Evolutionary conservation across 2,888 invertebrate genomes (phyloP), one percentile per base, ranked within the genome.

Genomic region (Epiblema foenella): DNA sequence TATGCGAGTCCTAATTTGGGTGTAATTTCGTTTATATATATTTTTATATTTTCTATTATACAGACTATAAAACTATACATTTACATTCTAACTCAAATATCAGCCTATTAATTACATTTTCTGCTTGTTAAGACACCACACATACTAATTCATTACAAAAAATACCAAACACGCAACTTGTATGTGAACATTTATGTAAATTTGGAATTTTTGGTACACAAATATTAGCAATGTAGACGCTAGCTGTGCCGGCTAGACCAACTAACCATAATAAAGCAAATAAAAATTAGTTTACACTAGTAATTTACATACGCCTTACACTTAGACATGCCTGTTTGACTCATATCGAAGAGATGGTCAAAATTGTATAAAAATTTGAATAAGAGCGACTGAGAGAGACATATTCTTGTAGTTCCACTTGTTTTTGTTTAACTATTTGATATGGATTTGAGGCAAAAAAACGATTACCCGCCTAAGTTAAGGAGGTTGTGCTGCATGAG

Each of bases 161-260:
- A 58, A 57, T 12, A n/a, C 33, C 10, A 49, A 58, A 51, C 58
- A 58, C 49, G 29, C 37, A 39, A 20, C 20, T 18, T 18, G 0
- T 0, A 9, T 29, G 46, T 17, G 10, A 20, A 42, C 15, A 42
- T 29, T 15, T n/a, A 65, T 33, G 46, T 54, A 29, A 17, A 67
- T 67, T 58, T 58, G 51, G 37, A 20, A 49, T 67, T 59, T 39
- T 58, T 66, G 17, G 18, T 24, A 46, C 12, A 49, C 49, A 66
- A 66, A 66, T 66, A 57, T 66, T 66, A 33, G 46, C 29, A 11
- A n/a, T 24, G 54, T n/a, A n/a, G n/a, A 24, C 24, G 33, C 46
- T 57, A 65, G 66, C 29, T 10, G 33, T 46, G n/a, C 37, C 15
- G 57, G 15, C 63, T 51, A 63, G 63, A 63, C 29, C 7, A 62